Conservation (phyloP, 2,113 vertebrate genomes). For the Urocolius indicus region DNA sequence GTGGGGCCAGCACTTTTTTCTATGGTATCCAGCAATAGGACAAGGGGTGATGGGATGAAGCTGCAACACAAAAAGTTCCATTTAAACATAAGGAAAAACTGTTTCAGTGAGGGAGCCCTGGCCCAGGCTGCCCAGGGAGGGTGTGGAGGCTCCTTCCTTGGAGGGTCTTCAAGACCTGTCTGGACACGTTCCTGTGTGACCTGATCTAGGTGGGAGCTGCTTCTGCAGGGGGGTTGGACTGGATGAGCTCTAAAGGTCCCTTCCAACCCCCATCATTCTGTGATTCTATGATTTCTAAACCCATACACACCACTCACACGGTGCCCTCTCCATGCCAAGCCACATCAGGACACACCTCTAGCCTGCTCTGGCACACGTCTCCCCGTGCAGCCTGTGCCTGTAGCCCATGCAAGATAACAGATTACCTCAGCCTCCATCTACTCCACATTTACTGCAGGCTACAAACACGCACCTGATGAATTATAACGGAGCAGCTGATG, state of each 20-base stretch:
- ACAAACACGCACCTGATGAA: background rate
- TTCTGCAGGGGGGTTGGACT: background rate
- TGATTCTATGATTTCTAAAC: background rate
- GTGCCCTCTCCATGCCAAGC: background rate
- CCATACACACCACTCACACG: rapidly evolving
- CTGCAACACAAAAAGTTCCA: too few relatives aligned
- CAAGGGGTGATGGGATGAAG: too few relatives aligned
- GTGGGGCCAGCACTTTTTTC: too few relatives aligned
- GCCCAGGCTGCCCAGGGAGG: background rate
- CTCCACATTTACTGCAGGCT: background rate
- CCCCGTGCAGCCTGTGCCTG: background rate
- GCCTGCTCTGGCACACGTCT: background rate
- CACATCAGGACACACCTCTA: background rate
- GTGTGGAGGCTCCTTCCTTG: background rate
- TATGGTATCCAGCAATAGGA: too few relatives aligned
- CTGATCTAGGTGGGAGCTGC: too few relatives aligned
- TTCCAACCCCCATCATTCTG: background rate
- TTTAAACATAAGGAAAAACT: too few relatives aligned
- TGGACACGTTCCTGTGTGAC: background rate
- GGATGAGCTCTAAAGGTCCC: background rate
- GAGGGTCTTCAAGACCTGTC: background rate
- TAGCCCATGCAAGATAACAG: background rate
- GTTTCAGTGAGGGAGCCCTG: background rate
- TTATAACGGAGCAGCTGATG: constrained; percentile 10
- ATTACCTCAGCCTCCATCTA: background rate